Evolutionary conservation across 2,113 vertebrate genomes (phyloP), one percentile per base, ranked within the genome.

Genomic region (Oreocharis arfaki): DNA sequence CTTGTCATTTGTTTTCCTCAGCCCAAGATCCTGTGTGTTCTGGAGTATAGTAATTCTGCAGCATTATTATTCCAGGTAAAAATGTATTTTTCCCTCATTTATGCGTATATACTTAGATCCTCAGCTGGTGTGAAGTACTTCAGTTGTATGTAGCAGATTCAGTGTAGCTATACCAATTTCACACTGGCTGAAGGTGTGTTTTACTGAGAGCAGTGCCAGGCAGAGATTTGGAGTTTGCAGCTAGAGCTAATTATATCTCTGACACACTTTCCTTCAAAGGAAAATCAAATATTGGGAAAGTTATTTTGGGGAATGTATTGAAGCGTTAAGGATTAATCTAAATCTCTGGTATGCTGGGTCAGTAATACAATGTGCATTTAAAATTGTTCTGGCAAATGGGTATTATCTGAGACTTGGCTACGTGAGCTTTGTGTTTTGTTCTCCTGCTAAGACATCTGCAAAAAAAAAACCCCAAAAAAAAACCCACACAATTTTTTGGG

Each of bases 251-350:
- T 96, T 83, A 76, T 89, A 46, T 69, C 70, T 81, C 81, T 93
- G 90, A 85, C 57, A 92, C 39, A 24, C 30, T 94, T 94, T 84
- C n/a, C 78, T 83, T 91, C 76, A 91, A 91, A 90, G 71, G 59
- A 80, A 90, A 94, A 93, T 93, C 47, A 80, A 91, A 90, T 93
- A 86, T 50, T 86, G 82, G 78, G 68, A 50, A 91, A 77, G 71
- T 83, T 92, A 89, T 93, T 95, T 82, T 61, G 46, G 47, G 59
- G 63, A 24, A 84, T 70, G 47, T 76, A 89, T 39, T 80, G 74
- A 83, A 88, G 67, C 1, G 0, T 69, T 87, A 85, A 90, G 61
- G 75, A 90, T 94, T 80, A 91, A 87, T 95, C 63, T 70, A 67
- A 84, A 46, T 76, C 53, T 42, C 21, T 79, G 61, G 18, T 83